Evolutionary conservation across 2,113 vertebrate genomes (phyloP), one percentile per base, ranked within the genome.

Genomic region (Paraplagusia blochii): DNA sequence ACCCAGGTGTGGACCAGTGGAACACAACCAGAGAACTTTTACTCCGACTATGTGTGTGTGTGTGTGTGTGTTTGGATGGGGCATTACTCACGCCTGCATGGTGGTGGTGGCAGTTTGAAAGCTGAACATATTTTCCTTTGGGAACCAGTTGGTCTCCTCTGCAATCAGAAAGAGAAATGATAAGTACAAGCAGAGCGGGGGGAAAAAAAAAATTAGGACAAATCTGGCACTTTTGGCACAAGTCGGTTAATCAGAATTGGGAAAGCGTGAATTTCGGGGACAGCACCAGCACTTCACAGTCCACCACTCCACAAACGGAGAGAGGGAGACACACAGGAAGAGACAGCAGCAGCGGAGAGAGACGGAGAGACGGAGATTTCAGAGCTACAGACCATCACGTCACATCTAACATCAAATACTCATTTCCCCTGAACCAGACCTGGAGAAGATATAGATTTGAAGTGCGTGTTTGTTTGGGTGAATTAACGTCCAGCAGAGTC

Each of bases 71-170:
- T 29, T 29, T 22, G 29, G 17, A 44, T 35, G 34, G 40, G 38
- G 53, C 70, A 94, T 6, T 29, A 29, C 97, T 98, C 88, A 99
- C 97, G 97, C 97, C 91, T 99, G 97, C 93, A 98, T 97, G 90
- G 97, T 98, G 62, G 97, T 98, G 53, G 94, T 95, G 59, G 97
- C 95, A 1, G 96, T 95, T 78, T 97, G 95, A 87, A 99, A 98
- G 86, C 87, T 93, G 91, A 98, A 97, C 87, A 98, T 94, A 59
- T 93, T 98, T 82, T 99, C 96, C 77, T 96, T 99, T 29, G 96
- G 97, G 86, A 95, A 96, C 97, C 97, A 99, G 81, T 92, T 97
- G 40, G 90, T 90, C 13, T 98, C 95, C 14, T 98, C 97, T 98
- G 88, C 45, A 88, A 87, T 63, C 76, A 57, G 40, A 78, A 42